Evolutionary conservation across 2,888 invertebrate genomes (phyloP), one percentile per base, ranked within the genome.

Genomic region (Lobophora halterata): DNA sequence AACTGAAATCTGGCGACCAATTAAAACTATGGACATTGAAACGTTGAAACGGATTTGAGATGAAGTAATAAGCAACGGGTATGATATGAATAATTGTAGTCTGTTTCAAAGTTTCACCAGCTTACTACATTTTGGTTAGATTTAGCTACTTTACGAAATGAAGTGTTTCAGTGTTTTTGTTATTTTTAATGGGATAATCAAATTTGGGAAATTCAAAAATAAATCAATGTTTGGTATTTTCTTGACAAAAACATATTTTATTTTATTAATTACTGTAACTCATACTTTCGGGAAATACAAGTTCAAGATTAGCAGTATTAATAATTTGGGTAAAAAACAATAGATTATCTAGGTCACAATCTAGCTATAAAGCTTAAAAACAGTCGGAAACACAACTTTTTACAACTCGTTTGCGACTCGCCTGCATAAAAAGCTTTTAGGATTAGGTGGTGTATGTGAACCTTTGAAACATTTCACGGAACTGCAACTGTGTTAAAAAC

Each of bases 1-100:
- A 57, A 52, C 61, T 71, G 68, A 76, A 69, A 71, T 74, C 70
- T 63, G 64, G 61, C 58, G 61, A 58, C 68, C 75, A 78, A 79
- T 78, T 79, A 78, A 73, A 73, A 69, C 53, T 52, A 49, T 49
- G 49, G 29, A 49, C 42, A 39, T 49, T 35, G 42, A 27, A 46
- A 34, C 19, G 40, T 21, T 18, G 34, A 17, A 38, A 45, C 50
- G 44, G 46, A 42, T 46, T 40, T 34, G 28, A 48, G 47, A 39
- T 47, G 27, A 29, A 37, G 43, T 49, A 35, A 42, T 37, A 42
- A 44, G 46, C 27, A 37, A 30, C 23, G 39, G 33, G 34, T 23
- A 42, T 42, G 27, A 37, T 30, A 30, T 39, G 36, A 44, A 44
- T 41, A 29, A 21, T 30, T 35, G 6, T 3, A 7, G 16, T 2